Conservation (phyloP, 2,888 invertebrate species). For the Diachrysia chrysitis region DNA sequence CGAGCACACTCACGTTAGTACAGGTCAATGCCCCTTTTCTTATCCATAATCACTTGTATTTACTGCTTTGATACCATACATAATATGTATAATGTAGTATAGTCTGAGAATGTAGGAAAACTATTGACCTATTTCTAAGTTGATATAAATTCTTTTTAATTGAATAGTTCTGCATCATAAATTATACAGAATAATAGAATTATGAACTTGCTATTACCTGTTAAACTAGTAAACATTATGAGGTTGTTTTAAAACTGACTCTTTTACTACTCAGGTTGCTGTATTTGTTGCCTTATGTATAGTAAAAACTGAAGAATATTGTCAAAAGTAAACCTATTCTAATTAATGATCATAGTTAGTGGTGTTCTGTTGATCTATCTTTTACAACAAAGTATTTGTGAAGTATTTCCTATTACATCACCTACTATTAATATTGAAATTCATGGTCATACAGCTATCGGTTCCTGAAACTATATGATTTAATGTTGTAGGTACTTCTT, state of each 20-base stretch:
- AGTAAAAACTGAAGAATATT: not conserved
- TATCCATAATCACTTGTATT: conserved; percentile 43
- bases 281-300: not conserved
- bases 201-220: not conserved
- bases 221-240: not conserved
- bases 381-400: not conserved
- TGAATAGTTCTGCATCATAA: not conserved
- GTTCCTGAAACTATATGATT: not conserved
- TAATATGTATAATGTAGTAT: not conserved
- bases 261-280: not conserved
- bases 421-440: not conserved
- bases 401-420: not conserved
- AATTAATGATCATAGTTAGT: not conserved
- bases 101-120: not conserved
- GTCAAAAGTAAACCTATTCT: not conserved
- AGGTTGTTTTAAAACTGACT: not conserved
- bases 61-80: conserved; percentile 17
- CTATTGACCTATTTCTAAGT: conserved; percentile 12
- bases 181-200: not conserved
- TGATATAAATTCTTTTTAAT: not conserved
- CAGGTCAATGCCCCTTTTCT: conserved; percentile 34
- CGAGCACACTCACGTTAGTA: not conserved
- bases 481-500: conserved; percentile 3
- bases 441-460: not conserved
- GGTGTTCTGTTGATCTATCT: not conserved